phyloP scores from a whole-genome alignment of 2,113 vertebrate species.

The Pica pica region DNA sequence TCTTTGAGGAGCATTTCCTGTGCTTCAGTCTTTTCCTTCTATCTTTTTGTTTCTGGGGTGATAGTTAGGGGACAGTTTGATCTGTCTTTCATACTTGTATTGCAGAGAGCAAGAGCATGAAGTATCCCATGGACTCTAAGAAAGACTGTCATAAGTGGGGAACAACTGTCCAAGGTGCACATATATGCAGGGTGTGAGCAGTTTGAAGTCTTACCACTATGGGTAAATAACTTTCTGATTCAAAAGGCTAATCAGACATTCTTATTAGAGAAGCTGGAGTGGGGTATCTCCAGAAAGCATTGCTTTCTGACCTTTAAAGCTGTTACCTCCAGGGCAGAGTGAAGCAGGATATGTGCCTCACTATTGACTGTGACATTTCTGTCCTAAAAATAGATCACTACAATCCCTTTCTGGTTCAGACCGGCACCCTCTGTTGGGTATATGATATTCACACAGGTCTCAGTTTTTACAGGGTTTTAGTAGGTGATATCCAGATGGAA shows the following conservation, averaged over 20 bases:
- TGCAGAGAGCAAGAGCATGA: not conserved
- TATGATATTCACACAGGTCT: not conserved
- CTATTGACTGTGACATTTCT: constrained; percentile 42
- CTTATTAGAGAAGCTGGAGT: not conserved
- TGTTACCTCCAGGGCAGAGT: constrained; percentile 16
- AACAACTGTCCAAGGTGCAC: not conserved
- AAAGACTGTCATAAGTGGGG: not conserved
- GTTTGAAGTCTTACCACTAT: not conserved
- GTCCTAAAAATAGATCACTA: constrained; percentile 44
- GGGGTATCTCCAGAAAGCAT: not conserved
- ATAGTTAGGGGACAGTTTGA: not conserved
- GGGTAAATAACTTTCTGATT: not conserved
- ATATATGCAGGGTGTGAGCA: not conserved
- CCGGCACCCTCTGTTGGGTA: not conserved
- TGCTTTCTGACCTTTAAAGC: constrained; percentile 49
- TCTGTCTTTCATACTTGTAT: not conserved
- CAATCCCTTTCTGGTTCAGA: not conserved
- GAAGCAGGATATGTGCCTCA: constrained; percentile 26
- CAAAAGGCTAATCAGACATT: not conserved
- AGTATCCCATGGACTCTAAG: not conserved
- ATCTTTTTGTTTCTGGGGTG: not conserved
- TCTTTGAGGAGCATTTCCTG: not conserved
- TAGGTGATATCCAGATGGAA: not conserved
- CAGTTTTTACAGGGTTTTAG: not conserved
- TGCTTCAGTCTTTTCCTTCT: not conserved